phyloP scores from a whole-genome alignment of 2,888 invertebrate species.

The Drosophila flavopinicola region DNA sequence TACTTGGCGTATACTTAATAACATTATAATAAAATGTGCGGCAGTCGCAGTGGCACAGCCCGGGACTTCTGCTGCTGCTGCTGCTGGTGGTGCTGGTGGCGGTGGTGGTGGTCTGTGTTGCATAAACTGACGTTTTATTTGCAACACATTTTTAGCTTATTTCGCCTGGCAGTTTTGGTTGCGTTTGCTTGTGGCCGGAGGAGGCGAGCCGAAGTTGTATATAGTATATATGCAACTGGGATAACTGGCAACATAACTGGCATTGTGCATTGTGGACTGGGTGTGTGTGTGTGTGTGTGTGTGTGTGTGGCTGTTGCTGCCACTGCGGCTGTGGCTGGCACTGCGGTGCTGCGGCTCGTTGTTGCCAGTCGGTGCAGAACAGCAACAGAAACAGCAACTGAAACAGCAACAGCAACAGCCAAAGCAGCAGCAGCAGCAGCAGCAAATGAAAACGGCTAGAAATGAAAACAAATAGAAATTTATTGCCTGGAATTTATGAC shows the following conservation, averaged over 20 bases:
- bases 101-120: conserved; percentile 8
- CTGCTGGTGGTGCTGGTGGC: too few species aligned
- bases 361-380: conserved; percentile 24
- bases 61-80: too few species aligned
- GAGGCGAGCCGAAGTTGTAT: background rate
- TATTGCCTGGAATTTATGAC: conserved; percentile 83
- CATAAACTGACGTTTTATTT: conserved; percentile 48
- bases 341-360: conserved; percentile 29
- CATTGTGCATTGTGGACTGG: conserved; percentile 32
- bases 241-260: conserved; percentile 38
- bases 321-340: conserved; percentile 16
- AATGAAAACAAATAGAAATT: conserved; percentile 81
- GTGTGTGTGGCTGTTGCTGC: conserved; percentile 2
- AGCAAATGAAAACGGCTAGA: conserved; percentile 50
- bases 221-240: too few species aligned
- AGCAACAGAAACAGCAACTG: conserved; percentile 1
- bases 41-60: conserved; percentile 16
- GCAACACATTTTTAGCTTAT: conserved; percentile 29
- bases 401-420: background rate
- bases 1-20: conserved; percentile 63
- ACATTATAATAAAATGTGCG: conserved; percentile 54
- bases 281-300: too few species aligned
- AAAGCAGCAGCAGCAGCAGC: background rate
- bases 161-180: conserved; percentile 2
- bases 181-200: background rate